Evolutionary conservation across 2,797 vertebrate species (phyloP), one percentile per base, ranked within the genome.

Genomic region (Galagoides demidoff): DNA sequence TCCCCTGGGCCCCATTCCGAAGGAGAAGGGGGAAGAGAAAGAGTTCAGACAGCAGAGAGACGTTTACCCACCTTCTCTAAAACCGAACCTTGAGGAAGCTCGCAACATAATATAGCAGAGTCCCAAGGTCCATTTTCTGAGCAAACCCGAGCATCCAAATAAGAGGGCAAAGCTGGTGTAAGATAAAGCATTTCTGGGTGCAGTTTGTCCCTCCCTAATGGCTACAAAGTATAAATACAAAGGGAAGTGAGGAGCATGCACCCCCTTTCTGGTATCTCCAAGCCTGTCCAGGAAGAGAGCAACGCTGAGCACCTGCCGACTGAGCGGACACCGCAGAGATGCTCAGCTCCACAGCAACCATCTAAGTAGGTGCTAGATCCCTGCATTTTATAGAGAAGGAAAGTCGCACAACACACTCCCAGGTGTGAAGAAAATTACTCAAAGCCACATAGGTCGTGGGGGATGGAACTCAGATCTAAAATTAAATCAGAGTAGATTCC

Each of bases 71-170:
- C 3, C 22, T 7, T 86, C 63, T 73, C 11, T 25, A 61, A 29
- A 81, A 84, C 34, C 34, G 37, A 91, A 39, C 1, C 37, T 43
- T 64, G 34, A 94, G 59, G 57, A 92, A 17, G 29, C 34, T 79
- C 7, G 3, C 1, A 5, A 2, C 66, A 27, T 20, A 25, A 89
- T 81, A 6, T 13, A 19, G 10, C n/a, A 85, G 9, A 74, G 45
- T 68, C 49, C 16, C 9, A 7, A 59, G 29, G 29, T 59, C 43
- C 25, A 61, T 29, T 68, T 29, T 74, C 49, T 89, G 39, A n/a
- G 22, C 17, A 66, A 73, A 19, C 8, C 17, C 9, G 34, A 25
- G 70, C 29, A 79, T 81, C 14, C 19, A 19, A 17, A 34, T 8
- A 43, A 76, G n/a, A 81, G n/a, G 27, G 70, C 37, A 64, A 68